A percentile compares a stretch with the other conserved stretches of the same genome.
These are phyloP conservation scores for Arenicola marina DNA, from an alignment of 2,888 invertebrate genomes.

Conservation along the genomic window DNA sequence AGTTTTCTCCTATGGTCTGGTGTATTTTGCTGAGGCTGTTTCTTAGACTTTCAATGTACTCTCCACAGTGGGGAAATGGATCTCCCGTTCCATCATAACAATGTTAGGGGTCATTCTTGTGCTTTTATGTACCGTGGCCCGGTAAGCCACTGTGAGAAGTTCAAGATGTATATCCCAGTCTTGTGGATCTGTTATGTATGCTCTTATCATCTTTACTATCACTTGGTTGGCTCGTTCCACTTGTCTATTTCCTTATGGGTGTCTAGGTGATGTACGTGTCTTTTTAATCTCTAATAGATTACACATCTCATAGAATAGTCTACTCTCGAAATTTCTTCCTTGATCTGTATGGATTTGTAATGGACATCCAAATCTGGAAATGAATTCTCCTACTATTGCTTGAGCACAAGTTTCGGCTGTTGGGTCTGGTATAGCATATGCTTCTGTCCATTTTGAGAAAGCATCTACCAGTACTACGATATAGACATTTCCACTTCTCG, in stretches of 20 bases:
- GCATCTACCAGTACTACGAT: conserved; percentile 6
- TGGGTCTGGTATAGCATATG: neutral
- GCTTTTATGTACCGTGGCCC: neutral
- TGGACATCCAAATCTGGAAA: too few relatives aligned
- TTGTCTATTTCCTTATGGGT: conserved; percentile 13
- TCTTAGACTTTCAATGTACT: neutral
- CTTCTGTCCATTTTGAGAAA: conserved; percentile 16
- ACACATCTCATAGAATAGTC: too few relatives aligned
- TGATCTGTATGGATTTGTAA: too few relatives aligned
- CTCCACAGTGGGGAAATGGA: neutral
- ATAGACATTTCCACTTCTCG: neutral
- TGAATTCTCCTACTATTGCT: too few relatives aligned
- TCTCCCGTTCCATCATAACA: neutral
- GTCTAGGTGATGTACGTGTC: conserved; percentile 19
- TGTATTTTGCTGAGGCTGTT: neutral
- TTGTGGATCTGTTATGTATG: neutral
- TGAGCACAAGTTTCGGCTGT: too few relatives aligned
- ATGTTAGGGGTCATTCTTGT: neutral
- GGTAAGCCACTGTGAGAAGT: neutral
- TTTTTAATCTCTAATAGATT: too few relatives aligned
- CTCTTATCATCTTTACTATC: neutral
- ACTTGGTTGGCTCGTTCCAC: neutral
- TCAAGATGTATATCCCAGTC: conserved; percentile 1
- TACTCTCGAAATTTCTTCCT: neutral
- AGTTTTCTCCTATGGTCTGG: neutral